Percentiles rank a stretch among this genome's conserved stretches.
phyloP scores from a whole-genome alignment of 2,888 invertebrate species.

The Drosophila histrio region DNA sequence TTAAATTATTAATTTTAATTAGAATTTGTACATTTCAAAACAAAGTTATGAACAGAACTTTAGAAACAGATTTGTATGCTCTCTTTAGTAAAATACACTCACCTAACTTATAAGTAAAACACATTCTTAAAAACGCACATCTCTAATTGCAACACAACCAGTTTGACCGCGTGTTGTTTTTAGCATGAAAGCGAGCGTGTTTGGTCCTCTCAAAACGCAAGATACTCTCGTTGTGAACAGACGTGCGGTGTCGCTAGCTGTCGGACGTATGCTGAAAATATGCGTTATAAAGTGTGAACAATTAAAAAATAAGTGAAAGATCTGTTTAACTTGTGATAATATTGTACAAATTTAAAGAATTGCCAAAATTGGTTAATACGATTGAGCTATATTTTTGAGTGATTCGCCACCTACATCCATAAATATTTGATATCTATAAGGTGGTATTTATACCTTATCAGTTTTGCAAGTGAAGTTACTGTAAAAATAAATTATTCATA shows the following conservation, averaged over 20 bases:
- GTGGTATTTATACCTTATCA: slow-evolving; percentile 43
- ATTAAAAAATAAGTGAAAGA: slow-evolving; percentile 30
- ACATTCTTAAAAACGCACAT: slow-evolving; percentile 38
- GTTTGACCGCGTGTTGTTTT: slow-evolving; percentile 75
- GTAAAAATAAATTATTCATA: slow-evolving; percentile 9
- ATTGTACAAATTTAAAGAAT: neutral
- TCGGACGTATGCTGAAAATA: slow-evolving; percentile 70
- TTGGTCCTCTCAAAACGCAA: slow-evolving; percentile 50
- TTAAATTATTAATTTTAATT: no score
- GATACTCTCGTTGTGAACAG: slow-evolving; percentile 56
- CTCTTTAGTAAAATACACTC: neutral
- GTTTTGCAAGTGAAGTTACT: slow-evolving; percentile 33
- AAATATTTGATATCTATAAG: slow-evolving; percentile 30
- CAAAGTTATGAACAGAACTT: neutral
- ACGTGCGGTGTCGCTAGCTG: slow-evolving; percentile 69
- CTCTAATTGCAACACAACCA: slow-evolving; percentile 46
- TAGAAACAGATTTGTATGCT: neutral
- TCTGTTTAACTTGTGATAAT: slow-evolving; percentile 1
- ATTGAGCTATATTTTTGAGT: neutral
- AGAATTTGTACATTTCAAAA: no score
- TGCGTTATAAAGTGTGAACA: slow-evolving; percentile 28
- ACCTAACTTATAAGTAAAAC: neutral
- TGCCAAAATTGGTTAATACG: neutral
- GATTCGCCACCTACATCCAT: neutral
- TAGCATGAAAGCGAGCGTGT: slow-evolving; percentile 65